phyloP scores from a whole-genome alignment of 2,797 vertebrate species.

The Coendou prehensilis region DNA sequence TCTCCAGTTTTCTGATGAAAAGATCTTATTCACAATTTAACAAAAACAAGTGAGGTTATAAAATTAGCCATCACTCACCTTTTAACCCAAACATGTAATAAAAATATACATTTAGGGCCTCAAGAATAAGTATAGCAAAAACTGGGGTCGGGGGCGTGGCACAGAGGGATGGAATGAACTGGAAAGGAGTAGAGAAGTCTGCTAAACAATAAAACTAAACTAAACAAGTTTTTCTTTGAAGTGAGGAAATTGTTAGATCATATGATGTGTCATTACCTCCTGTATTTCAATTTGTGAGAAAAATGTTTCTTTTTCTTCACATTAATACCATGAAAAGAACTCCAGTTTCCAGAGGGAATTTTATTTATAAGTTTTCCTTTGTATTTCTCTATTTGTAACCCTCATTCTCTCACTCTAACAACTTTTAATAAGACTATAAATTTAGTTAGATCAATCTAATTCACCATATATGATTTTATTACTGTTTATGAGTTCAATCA shows the following conservation, averaged over 20 bases:
- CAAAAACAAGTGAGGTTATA: not conserved
- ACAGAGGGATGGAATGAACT: not conserved
- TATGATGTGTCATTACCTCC: not conserved
- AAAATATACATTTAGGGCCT: not conserved
- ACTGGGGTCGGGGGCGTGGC: too few relatives aligned
- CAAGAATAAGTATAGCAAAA: not conserved
- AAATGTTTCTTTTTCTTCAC: constrained; percentile 42
- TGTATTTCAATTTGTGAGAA: constrained; percentile 64
- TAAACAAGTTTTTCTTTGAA: not conserved
- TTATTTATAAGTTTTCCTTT: constrained; percentile 42
- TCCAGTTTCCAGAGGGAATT: constrained; percentile 28
- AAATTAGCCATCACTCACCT: not conserved
- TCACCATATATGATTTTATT: constrained; percentile 35
- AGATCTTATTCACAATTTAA: not conserved
- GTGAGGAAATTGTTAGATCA: not conserved
- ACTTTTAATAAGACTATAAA: constrained; percentile 67
- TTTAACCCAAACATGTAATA: not conserved
- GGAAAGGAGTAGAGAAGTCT: not conserved
- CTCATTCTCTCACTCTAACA: constrained; percentile 53
- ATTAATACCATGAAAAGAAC: not conserved
- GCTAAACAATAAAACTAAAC: not conserved
- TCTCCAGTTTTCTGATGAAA: not conserved
- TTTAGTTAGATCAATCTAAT: constrained; percentile 58
- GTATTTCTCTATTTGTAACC: constrained; percentile 32
- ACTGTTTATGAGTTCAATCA: constrained; percentile 57